phyloP scores from a whole-genome alignment of 2,888 invertebrate species.

The Orthosia gothica region DNA sequence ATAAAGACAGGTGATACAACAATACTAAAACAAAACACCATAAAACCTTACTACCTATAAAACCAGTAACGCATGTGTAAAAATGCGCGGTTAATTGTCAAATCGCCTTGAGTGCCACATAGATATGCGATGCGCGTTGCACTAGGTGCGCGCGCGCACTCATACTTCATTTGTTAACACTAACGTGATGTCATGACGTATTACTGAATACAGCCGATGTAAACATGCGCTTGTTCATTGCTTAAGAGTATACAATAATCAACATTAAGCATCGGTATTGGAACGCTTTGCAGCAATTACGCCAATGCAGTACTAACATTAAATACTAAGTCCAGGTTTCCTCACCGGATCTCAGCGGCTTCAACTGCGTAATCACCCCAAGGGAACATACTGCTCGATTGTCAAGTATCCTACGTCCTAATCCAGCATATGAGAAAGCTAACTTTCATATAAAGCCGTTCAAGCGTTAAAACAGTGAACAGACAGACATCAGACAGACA shows the following conservation, averaged over 20 bases:
- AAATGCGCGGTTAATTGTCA: conserved; percentile 66
- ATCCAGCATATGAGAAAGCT: too few species aligned
- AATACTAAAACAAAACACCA: not conserved
- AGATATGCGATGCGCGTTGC: conserved; percentile 78
- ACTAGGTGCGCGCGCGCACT: conserved; percentile 67
- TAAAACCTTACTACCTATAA: conserved; percentile 20
- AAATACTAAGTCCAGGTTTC: too few species aligned
- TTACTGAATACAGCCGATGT: conserved; percentile 41
- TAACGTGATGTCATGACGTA: conserved; percentile 74
- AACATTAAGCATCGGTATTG: not conserved
- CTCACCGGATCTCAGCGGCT: too few species aligned
- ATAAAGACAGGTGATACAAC: conserved; percentile 18
- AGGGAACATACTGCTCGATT: too few species aligned
- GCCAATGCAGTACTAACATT: too few species aligned
- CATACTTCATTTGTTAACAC: conserved; percentile 75
- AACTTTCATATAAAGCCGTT: too few species aligned
- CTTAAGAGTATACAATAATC: conserved; percentile 8
- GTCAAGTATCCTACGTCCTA: too few species aligned
- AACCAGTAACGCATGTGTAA: conserved; percentile 46
- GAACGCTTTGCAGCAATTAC: too few species aligned
- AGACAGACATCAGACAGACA: too few species aligned
- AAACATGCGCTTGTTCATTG: conserved; percentile 35
- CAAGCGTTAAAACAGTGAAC: too few species aligned
- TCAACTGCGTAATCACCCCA: too few species aligned
- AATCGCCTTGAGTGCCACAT: conserved; percentile 77